These are phyloP conservation scores for Paramormyrops kingsleyae DNA, from an alignment of 2,113 vertebrate genomes.

Conservation along the genomic window DNA sequence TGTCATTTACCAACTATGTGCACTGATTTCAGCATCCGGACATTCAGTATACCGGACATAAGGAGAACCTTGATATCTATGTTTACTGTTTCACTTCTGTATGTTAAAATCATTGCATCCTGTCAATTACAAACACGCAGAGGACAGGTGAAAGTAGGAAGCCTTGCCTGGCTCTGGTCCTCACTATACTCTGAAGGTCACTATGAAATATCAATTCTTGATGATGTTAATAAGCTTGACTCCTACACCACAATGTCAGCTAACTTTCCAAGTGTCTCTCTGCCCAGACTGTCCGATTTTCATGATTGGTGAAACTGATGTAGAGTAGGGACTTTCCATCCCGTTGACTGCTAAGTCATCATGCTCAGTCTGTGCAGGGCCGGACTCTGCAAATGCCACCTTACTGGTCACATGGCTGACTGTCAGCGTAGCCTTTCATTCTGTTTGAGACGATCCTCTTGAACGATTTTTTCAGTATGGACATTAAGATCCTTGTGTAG, in stretches of 20 bases:
- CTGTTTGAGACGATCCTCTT: neutral
- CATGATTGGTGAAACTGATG: neutral
- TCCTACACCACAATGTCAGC: neutral
- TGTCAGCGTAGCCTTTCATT: neutral
- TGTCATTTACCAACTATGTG: too few relatives aligned
- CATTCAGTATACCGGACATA: neutral
- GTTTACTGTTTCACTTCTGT: neutral
- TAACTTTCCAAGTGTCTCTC: neutral
- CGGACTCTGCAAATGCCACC: neutral
- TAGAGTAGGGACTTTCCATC: neutral
- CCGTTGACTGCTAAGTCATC: neutral
- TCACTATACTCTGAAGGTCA: neutral
- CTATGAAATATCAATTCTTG: neutral
- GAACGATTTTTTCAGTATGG: neutral
- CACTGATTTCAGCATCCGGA: constrained; percentile 43
- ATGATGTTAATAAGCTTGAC: neutral
- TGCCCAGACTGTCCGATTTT: neutral
- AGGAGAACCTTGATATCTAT: neutral
- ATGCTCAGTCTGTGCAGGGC: neutral
- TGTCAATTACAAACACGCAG: neutral
- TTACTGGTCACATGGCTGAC: neutral
- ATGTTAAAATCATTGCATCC: neutral
- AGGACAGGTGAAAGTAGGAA: neutral
- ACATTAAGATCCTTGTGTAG: neutral
- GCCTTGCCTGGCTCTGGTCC: neutral